Evolutionary conservation across 2,888 invertebrate species (phyloP), one percentile per base, ranked within the genome.

Genomic region (Ceramica pisi): DNA sequence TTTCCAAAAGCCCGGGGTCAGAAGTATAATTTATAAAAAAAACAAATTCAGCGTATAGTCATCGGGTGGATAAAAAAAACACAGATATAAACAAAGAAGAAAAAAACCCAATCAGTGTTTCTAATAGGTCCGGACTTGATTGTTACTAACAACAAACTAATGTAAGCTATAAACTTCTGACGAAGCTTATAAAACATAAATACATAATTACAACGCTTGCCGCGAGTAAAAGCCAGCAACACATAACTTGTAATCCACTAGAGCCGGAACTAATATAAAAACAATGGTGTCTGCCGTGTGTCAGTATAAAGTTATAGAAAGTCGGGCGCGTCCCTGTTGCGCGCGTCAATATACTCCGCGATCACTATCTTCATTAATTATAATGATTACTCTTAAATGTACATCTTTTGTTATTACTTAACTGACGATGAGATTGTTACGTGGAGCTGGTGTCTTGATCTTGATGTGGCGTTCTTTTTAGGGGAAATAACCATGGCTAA

Each of bases 281-380:
- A 84, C 82, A 84, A 82, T 82, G 64, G 71, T 68, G 65, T 53
- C 70, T 76, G 67, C 62, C 23, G 51, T 73, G 38, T 59, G 56
- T 57, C 23, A 55, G 63, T 76, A 55, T 80, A 64, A 71, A 77
- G 71, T 67, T 81, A 67, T 77, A 84, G 84, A 84, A 84, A 84
- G 83, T 74, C 61, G 70, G 80, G 57, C 64, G 50, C 59, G 72
- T 75, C 78, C 78, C 68, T 80, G 67, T 70, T 76, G 67, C 71
- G 53, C 56, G 61, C 72, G 70, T 75, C 78, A 73, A 82, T 74
- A 82, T 74, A 70, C 73, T 12, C 62, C n/a, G 57, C 71, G 80
- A 78, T 84, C 65, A 67, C 61, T 81, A 79, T 85, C 83, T 68
- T 70, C 74, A 71, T 78, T 69, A 77, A 74, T 56, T 63, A 26